Percentiles rank a stretch among this genome's conserved stretches.
Evolutionary conservation across 2,113 vertebrate species (phyloP).

Genomic region (Sorex araneus): DNA sequence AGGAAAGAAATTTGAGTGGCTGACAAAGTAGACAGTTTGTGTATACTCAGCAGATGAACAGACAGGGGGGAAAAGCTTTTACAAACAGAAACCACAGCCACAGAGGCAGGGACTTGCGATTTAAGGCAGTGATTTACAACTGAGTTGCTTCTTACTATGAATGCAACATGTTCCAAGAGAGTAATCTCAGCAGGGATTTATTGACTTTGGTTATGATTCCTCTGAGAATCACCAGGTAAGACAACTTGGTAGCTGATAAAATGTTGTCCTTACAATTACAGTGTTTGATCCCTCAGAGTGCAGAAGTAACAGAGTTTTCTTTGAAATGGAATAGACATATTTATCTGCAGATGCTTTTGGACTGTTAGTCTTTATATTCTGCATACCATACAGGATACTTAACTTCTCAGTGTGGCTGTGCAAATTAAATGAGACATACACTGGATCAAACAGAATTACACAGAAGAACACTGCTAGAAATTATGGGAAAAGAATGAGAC

Average conservation of each 20-base stretch:
- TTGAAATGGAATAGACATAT: not conserved
- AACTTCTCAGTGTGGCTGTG: not conserved
- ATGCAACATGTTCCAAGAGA: not conserved
- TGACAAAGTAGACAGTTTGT: not conserved
- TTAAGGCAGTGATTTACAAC: not conserved
- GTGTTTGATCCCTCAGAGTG: not conserved
- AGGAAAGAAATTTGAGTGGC: not conserved
- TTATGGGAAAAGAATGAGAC: not conserved
- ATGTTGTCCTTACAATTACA: not conserved
- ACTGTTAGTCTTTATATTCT: constrained; percentile 20
- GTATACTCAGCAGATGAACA: not conserved
- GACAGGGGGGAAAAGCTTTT: not conserved
- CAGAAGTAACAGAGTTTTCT: not conserved
- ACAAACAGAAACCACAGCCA: not conserved
- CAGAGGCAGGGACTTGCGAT: not conserved
- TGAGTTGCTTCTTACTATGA: not conserved
- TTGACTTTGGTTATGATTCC: not conserved
- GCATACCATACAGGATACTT: not conserved
- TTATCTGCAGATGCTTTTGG: not conserved
- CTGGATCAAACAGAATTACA: not conserved
- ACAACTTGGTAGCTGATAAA: not conserved
- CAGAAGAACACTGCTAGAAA: not conserved
- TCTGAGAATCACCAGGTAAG: not conserved
- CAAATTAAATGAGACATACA: not conserved
- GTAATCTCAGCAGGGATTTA: not conserved